Evolutionary conservation across 2,797 vertebrate species (phyloP).

Genomic region (Phoxinus dragarum): DNA sequence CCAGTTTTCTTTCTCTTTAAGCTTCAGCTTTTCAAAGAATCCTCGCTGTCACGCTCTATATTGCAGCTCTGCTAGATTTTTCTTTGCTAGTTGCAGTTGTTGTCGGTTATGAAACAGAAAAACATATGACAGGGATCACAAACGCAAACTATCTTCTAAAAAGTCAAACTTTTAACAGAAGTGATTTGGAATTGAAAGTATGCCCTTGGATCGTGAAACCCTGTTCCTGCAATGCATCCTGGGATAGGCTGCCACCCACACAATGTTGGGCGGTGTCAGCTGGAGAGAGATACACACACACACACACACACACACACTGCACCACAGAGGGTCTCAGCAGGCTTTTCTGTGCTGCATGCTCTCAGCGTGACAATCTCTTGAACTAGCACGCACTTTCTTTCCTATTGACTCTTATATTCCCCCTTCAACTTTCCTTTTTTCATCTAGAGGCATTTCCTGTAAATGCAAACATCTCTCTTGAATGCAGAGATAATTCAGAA

Average conservation of each 20-base stretch:
- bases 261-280: conserved; percentile 23
- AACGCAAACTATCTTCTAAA: conserved; percentile 36
- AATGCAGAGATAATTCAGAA: background rate
- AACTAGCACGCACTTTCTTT: background rate
- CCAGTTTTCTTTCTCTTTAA: conserved; percentile 15
- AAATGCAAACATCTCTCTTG: background rate
- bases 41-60: background rate
- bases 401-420: background rate
- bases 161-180: conserved; percentile 55
- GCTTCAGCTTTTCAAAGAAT: conserved; percentile 19
- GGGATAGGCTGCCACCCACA: conserved; percentile 35
- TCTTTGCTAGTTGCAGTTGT: conserved; percentile 17
- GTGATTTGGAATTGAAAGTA: conserved; percentile 50
- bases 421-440: background rate
- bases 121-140: conserved; percentile 43
- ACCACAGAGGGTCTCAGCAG: background rate
- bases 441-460: background rate
- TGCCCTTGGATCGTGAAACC: conserved; percentile 7
- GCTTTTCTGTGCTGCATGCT: background rate
- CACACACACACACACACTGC: no score
- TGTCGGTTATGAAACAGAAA: conserved; percentile 48
- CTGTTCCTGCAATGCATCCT: conserved; percentile 29
- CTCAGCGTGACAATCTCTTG: conserved; percentile 8
- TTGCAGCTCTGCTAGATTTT: conserved; percentile 6
- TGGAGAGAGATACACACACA: conserved; percentile 18